Conservation (phyloP, 2,888 invertebrate species). For the Calliphora vomitoria region DNA sequence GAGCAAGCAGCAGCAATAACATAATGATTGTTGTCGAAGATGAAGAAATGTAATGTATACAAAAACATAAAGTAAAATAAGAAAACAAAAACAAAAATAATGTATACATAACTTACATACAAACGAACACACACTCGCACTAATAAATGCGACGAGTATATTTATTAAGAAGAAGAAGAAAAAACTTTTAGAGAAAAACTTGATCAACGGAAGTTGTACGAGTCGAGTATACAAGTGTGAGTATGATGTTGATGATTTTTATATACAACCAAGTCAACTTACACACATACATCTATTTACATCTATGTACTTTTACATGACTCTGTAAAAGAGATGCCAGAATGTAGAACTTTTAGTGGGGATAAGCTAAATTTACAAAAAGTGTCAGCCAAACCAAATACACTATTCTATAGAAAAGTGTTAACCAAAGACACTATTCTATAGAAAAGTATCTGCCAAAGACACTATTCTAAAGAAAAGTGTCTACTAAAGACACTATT, state of each 20-base stretch:
- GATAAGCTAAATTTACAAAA: too few relatives aligned
- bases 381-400: too few relatives aligned
- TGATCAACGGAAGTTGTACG: conserved; percentile 71
- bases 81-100: conserved; percentile 18
- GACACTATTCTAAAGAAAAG: too few relatives aligned
- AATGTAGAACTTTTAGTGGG: background rate
- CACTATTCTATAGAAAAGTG: too few relatives aligned
- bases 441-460: too few relatives aligned
- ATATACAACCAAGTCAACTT: conserved; percentile 33
- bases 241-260: conserved; percentile 59
- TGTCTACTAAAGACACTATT: too few relatives aligned
- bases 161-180: background rate
- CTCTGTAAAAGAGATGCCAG: conserved; percentile 39
- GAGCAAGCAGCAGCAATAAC: conserved; percentile 37
- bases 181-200: conserved; percentile 57
- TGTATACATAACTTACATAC: background rate
- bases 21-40: conserved; percentile 58
- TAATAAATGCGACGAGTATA: background rate
- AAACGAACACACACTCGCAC: conserved; percentile 14
- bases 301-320: background rate
- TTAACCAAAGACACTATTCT: too few relatives aligned
- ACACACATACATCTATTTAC: background rate
- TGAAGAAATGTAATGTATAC: conserved; percentile 50
- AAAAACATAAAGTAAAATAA: conserved; percentile 33
- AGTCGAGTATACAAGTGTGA: conserved; percentile 38